Evolutionary conservation across 2,888 invertebrate genomes (phyloP).

Genomic region (Synanthedon vespiformis): DNA sequence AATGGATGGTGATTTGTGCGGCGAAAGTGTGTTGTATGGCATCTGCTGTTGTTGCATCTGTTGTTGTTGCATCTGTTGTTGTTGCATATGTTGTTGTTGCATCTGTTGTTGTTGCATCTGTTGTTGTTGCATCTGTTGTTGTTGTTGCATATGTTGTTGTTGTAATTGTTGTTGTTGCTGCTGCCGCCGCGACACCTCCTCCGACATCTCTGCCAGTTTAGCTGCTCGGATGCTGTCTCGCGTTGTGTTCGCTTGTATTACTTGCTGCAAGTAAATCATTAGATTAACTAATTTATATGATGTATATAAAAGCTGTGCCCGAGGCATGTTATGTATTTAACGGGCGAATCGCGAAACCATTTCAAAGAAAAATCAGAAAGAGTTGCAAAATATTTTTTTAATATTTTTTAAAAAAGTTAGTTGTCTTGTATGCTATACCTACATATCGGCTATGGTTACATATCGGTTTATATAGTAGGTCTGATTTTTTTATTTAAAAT

Average conservation of each 20-base stretch:
- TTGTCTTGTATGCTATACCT: no score
- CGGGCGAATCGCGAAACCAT: no score
- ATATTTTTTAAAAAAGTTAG: no score
- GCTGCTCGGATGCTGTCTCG: slow-evolving; percentile 57
- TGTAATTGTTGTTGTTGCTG: slow-evolving; percentile 44
- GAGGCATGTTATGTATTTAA: no score
- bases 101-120: slow-evolving; percentile 28
- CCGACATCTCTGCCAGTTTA: slow-evolving; percentile 84
- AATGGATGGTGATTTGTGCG: neutral
- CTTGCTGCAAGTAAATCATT: slow-evolving; percentile 9
- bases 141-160: slow-evolving; percentile 32
- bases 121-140: slow-evolving; percentile 77
- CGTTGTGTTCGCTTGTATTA: slow-evolving; percentile 27
- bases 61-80: no score
- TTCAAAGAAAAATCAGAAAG: no score
- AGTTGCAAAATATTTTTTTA: no score
- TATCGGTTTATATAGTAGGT: no score
- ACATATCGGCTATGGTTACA: no score
- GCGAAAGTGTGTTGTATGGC: neutral
- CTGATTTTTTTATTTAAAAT: no score
- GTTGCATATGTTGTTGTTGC: slow-evolving; percentile 20
- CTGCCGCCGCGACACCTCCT: slow-evolving; percentile 77
- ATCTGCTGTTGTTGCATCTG: slow-evolving; percentile 69
- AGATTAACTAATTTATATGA: no score
- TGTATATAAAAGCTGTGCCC: no score